These are phyloP conservation scores for Matsumyia berberina DNA, from an alignment of 2,888 invertebrate genomes.

Conservation along the genomic window DNA sequence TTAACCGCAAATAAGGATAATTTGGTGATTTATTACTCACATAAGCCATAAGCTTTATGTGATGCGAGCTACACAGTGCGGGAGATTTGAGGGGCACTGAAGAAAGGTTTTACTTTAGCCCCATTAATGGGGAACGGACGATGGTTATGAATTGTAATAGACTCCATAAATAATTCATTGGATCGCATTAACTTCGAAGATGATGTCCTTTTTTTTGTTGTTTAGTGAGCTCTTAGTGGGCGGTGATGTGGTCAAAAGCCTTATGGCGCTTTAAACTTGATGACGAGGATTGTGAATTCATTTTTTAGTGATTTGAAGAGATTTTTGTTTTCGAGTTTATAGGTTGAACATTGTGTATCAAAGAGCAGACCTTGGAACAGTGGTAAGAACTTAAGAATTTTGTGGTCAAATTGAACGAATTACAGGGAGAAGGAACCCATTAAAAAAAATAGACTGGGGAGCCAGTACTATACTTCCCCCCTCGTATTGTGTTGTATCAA, in stretches of 20 bases:
- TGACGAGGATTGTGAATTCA: constrained; percentile 5
- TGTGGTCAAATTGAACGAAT: no score
- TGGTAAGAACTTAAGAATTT: no score
- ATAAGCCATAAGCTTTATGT: constrained; percentile 57
- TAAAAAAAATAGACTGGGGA: no score
- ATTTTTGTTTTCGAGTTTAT: no score
- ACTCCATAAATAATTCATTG: constrained; percentile 67
- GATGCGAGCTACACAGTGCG: constrained; percentile 21
- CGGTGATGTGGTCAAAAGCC: not conserved
- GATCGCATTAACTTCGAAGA: constrained; percentile 35
- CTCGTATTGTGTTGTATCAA: no score
- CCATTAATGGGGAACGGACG: constrained; percentile 50
- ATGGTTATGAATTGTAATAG: constrained; percentile 70
- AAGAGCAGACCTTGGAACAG: no score
- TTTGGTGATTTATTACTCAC: constrained; percentile 72
- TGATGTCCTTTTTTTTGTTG: constrained; percentile 21
- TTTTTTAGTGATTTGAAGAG: constrained; percentile 4
- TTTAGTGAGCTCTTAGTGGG: not conserved
- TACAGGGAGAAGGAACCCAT: no score
- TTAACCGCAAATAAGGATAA: constrained; percentile 61
- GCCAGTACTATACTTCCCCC: no score
- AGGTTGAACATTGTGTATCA: no score
- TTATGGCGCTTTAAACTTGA: constrained; percentile 17
- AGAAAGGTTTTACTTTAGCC: constrained; percentile 21
- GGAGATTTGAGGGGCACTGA: not conserved